These are phyloP conservation scores for Ondatra zibethicus DNA, from an alignment of 2,113 vertebrate species.

Conservation along the genomic window DNA sequence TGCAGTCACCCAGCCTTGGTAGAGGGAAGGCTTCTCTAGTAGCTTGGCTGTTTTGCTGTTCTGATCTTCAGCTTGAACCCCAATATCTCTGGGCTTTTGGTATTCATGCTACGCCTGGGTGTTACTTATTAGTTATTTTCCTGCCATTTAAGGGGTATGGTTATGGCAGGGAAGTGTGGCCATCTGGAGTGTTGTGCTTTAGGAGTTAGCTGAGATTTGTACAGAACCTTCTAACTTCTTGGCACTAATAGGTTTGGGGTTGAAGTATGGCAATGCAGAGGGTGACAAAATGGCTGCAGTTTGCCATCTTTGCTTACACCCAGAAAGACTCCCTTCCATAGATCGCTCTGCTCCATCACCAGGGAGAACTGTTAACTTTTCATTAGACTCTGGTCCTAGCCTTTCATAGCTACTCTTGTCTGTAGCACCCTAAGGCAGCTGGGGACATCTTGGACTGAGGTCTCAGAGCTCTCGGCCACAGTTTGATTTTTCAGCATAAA, in stretches of 20 bases:
- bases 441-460: not conserved
- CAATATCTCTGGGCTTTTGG: too few species aligned
- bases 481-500: not conserved
- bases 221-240: not conserved
- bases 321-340: not conserved
- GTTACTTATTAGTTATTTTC: too few species aligned
- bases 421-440: not conserved
- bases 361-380: too few species aligned
- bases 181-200: not conserved
- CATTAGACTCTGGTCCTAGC: not conserved
- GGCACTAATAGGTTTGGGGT: not conserved
- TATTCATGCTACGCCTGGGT: too few species aligned
- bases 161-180: too few species aligned
- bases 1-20: too few species aligned
- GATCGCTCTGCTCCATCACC: not conserved
- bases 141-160: not conserved
- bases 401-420: too few species aligned
- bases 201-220: too few species aligned
- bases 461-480: not conserved
- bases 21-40: too few species aligned
- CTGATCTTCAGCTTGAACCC: too few species aligned
- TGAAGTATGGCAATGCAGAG: not conserved
- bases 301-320: not conserved
- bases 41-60: too few species aligned
- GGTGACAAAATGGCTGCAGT: too few species aligned